These are phyloP conservation scores for Agraylea sexmaculata DNA, from an alignment of 1,140 invertebrate species.

Conservation along the genomic window DNA sequence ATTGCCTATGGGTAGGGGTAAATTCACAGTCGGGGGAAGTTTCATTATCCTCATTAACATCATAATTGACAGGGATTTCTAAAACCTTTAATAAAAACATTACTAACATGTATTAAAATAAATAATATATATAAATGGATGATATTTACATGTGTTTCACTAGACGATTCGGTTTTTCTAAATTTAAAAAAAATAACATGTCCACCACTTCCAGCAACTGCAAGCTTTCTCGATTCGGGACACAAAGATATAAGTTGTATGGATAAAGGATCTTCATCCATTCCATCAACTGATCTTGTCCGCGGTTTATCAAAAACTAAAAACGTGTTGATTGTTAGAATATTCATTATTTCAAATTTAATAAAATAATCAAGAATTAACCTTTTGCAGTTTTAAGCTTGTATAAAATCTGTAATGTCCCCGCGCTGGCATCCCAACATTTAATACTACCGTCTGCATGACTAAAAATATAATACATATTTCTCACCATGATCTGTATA, in stretches of 20 bases:
- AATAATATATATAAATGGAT: conserved; percentile 8
- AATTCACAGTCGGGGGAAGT: conserved; percentile 67
- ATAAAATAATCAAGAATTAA: conserved; percentile 18
- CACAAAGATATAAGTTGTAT: conserved; percentile 86
- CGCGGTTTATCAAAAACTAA: conserved; percentile 68
- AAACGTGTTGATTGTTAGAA: conserved; percentile 12
- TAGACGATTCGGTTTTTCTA: conserved; percentile 74
- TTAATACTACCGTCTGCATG: conserved; percentile 94
- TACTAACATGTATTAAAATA: conserved; percentile 2
- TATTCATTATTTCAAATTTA: conserved; percentile 10
- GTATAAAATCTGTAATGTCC: conserved; percentile 81
- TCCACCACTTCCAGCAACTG: conserved; percentile 77
- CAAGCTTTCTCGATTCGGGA: conserved; percentile 79
- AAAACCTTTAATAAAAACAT: conserved; percentile 48
- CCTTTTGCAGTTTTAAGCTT: conserved; percentile 92
- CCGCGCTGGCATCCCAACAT: conserved; percentile 95
- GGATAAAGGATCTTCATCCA: conserved; percentile 84
- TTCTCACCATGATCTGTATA: no score
- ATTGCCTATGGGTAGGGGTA: conserved; percentile 42
- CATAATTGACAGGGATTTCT: conserved; percentile 80
- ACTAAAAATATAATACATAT: conserved; percentile 45
- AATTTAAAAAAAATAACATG: conserved; percentile 95
- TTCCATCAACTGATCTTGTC: conserved; percentile 42
- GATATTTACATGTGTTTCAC: conserved; percentile 69
- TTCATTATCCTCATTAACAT: conserved; percentile 66